Conservation (phyloP, 1,140 invertebrate species). For the Drosophila simulans region DNA sequence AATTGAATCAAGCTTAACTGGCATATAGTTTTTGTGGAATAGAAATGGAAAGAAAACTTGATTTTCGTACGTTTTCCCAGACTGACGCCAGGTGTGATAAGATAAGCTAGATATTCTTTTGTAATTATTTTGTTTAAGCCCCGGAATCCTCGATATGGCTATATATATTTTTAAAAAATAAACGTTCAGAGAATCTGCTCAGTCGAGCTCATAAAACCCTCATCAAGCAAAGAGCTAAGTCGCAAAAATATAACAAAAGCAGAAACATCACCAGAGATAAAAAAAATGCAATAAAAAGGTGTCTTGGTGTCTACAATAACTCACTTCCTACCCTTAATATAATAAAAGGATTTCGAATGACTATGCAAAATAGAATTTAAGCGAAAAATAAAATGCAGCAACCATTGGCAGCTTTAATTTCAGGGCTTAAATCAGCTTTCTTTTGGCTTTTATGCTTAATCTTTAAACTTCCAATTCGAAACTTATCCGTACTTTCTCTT, state of each 20-base stretch:
- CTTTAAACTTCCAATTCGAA: background rate
- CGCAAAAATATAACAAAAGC: constrained; percentile 31
- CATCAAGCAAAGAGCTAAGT: constrained; percentile 37
- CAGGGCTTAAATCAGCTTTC: background rate
- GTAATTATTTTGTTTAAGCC: constrained; percentile 29
- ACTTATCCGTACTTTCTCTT: background rate
- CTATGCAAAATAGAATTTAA: too few species aligned
- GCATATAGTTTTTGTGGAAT: constrained; percentile 26
- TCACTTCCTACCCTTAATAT: background rate
- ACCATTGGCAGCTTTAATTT: background rate
- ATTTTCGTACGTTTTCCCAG: constrained; percentile 7
- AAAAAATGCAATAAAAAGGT: constrained; percentile 67
- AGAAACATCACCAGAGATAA: constrained; percentile 42
- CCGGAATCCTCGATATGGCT: constrained; percentile 10
- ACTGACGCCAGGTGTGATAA: constrained; percentile 16
- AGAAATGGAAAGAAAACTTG: constrained; percentile 20
- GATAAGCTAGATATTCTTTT: constrained; percentile 43
- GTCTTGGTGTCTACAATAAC: constrained; percentile 17
- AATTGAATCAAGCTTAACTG: constrained; percentile 34
- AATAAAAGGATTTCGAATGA: background rate
- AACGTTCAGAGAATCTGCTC: constrained; percentile 1
- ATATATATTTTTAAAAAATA: constrained; percentile 6
- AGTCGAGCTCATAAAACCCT: constrained; percentile 39
- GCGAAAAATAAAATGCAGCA: too few species aligned
- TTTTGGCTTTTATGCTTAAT: background rate